Conservation (phyloP, 2,888 invertebrate genomes). For the Ariolimax columbianus region DNA sequence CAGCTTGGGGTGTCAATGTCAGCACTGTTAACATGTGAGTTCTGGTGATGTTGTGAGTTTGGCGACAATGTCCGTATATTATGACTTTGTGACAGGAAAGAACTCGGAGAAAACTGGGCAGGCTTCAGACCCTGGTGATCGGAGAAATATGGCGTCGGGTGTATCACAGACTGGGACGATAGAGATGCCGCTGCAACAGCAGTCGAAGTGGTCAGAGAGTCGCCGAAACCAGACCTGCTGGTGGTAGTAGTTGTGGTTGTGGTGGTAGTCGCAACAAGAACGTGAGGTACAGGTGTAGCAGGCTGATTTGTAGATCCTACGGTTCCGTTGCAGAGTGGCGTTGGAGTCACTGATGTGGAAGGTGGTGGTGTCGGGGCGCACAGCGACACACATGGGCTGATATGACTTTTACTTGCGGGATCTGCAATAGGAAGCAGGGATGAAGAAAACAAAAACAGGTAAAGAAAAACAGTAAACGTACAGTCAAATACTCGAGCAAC, state of each 20-base stretch:
- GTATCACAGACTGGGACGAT: constrained; percentile 45
- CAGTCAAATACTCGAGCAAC: too few species aligned
- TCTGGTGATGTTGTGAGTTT: constrained; percentile 24
- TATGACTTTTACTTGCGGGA: constrained; percentile 10
- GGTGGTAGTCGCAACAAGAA: constrained; percentile 21
- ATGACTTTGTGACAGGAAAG: constrained; percentile 17
- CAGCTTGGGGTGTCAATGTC: constrained; percentile 1
- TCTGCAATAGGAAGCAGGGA: constrained; percentile 9
- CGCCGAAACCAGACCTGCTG: constrained; percentile 36
- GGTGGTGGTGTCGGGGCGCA: constrained; percentile 34
- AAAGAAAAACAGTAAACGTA: too few species aligned
- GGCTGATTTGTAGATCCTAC: constrained; percentile 13
- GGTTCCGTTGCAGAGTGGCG: constrained; percentile 37
- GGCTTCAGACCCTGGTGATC: not conserved
- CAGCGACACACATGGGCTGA: constrained; percentile 1
- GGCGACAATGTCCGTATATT: constrained; percentile 17
- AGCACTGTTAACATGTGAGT: not conserved
- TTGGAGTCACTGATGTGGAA: constrained; percentile 31
- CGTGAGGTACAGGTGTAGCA: constrained; percentile 25
- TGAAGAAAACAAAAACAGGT: too few species aligned
- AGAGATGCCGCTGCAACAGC: not conserved
- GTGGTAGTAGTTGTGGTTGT: constrained; percentile 44
- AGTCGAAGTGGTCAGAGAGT: constrained; percentile 13
- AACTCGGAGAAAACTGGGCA: not conserved
- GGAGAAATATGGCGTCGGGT: constrained; percentile 9